Conservation (phyloP, 2,797 vertebrate genomes). For the Myotis findleyi region DNA sequence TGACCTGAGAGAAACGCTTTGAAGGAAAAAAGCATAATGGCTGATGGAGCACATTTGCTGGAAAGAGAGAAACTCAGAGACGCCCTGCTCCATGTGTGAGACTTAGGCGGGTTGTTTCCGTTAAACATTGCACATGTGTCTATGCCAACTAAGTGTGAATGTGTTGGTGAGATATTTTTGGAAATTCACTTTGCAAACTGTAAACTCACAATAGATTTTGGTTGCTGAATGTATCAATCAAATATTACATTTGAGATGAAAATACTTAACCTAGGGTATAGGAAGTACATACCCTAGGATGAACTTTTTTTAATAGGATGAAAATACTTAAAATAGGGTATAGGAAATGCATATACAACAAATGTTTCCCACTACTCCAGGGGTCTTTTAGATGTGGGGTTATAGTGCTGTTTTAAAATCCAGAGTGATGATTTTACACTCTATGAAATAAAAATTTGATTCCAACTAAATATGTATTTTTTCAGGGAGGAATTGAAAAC, state of each 20-base stretch:
- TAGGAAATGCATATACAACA: not conserved
- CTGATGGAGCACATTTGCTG: not conserved
- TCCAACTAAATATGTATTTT: not conserved
- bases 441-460: conserved; percentile 22
- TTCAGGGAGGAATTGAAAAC: conserved; percentile 17
- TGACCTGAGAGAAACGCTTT: not conserved
- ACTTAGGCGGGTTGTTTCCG: conserved; percentile 33
- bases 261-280: not conserved
- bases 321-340: conserved; percentile 20
- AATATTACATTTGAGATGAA: not conserved
- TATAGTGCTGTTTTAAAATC: conserved; percentile 43
- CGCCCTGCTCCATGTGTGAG: not conserved
- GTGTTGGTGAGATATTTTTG: conserved; percentile 47
- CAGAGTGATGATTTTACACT: conserved; percentile 2
- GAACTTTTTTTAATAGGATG: not conserved
- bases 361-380: not conserved
- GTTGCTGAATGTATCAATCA: conserved; percentile 38
- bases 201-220: conserved; percentile 44
- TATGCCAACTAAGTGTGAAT: conserved; percentile 42
- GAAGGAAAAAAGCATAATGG: not conserved
- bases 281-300: not conserved
- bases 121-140: conserved; percentile 19
- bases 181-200: conserved; percentile 53
- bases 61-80: not conserved
- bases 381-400: not conserved